Base-by-base conservation (phyloP, 2,113 vertebrate genomes). In the Monarcha castaneiventris region DNA sequence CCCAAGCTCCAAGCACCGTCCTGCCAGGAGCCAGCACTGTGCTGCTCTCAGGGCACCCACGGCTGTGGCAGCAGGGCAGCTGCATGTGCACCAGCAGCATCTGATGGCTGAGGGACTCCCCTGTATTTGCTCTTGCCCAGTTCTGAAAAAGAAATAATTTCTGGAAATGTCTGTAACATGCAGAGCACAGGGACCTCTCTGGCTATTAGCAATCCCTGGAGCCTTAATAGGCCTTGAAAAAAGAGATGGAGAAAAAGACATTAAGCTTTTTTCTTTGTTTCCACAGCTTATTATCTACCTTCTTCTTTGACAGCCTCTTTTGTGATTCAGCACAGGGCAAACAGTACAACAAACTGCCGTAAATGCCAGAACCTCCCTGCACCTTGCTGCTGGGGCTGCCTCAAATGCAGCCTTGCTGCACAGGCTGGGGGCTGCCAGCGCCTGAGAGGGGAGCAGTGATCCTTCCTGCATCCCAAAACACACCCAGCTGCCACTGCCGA, bases 361-460 rank as follows among this genome's bases (percentile, higher is more conserved):
- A 21, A 72, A 20, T 6, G 58, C 9, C 41, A 44, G 35, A 16
- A 37, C 10, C 41, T 6, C 35, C 56, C 46, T 21, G 32, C 1
- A 0, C 46, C 30, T 30, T 29, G 7, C 56, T 3, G 2, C 2
- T 8, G 30, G 20, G 32, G 27, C 41, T 62, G 61, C 15, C 3
- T 25, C 5, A 2, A n/a, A 30, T 7, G 48, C 27, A 62, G 33
- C 20, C 62, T 29, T 15, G 23, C 48, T 49, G 10, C 16, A 10
- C 18, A 9, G 5, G 5, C 23, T 8, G 25, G 32, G 62, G 9
- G 29, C 52, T 39, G 12, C 37, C 63, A n/a, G 26, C 10, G 10
- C 35, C 16, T 3, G 0, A 27, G 41, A 44, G 10, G 6, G 7
- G 11, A 13, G 9, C 6, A 41, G 6, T 1, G 4, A 5, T 5